Conservation (phyloP, 2,113 vertebrate genomes). For the Labrus mixtus region DNA sequence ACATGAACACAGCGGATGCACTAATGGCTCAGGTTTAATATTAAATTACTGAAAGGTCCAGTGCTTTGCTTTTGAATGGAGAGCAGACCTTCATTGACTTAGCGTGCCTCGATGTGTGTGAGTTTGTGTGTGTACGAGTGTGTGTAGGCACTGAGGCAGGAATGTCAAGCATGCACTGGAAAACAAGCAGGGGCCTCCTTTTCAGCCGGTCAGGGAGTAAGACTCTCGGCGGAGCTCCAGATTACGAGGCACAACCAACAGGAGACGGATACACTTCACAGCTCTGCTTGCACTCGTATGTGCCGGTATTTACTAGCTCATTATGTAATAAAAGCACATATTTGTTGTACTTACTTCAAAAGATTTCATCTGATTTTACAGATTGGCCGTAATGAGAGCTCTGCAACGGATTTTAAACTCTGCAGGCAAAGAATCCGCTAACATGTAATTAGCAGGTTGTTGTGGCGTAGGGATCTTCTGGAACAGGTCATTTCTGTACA, state of each 20-base stretch:
- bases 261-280: conserved; percentile 28
- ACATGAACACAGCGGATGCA: conserved; percentile 38
- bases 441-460: conserved; percentile 47
- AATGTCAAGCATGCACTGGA: conserved; percentile 81
- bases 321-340: conserved; percentile 31
- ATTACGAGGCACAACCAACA: conserved; percentile 24
- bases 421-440: conserved; percentile 1
- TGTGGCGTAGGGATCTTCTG: conserved; percentile 20
- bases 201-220: conserved; percentile 50
- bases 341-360: conserved; percentile 38
- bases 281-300: not conserved
- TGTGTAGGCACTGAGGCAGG: conserved; percentile 61
- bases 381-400: conserved; percentile 9
- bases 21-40: conserved; percentile 55
- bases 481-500: conserved; percentile 44
- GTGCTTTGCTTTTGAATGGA: conserved; percentile 30
- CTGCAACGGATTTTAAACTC: conserved; percentile 21
- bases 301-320: conserved; percentile 10
- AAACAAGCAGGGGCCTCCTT: conserved; percentile 79
- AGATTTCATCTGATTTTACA: conserved; percentile 18
- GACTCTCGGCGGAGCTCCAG: conserved; percentile 44
- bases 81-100: conserved; percentile 54
- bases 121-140: conserved; percentile 32
- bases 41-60: conserved; percentile 57
- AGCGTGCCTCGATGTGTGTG: conserved; percentile 47